Conservation (phyloP, 1,140 invertebrate species). For the Aphelinus atriplicis region DNA sequence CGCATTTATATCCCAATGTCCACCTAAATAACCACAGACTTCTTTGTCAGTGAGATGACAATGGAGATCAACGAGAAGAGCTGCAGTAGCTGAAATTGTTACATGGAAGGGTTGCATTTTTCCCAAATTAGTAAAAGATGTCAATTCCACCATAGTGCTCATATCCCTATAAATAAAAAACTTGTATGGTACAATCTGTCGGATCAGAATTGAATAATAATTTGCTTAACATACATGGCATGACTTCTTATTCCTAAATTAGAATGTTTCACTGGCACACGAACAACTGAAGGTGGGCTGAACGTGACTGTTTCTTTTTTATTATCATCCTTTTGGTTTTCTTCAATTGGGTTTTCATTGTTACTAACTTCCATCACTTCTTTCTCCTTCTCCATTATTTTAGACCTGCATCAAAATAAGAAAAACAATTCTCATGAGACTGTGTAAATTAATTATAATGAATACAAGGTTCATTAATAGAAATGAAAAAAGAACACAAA, state of each 20-base stretch:
- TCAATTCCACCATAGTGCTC: conserved; percentile 87
- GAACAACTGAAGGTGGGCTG: conserved; percentile 47
- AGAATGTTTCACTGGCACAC: conserved; percentile 64
- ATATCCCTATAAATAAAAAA: conserved; percentile 75
- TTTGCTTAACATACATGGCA: conserved; percentile 55
- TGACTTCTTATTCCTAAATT: conserved; percentile 65
- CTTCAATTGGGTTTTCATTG: conserved; percentile 17
- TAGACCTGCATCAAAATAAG: conserved; percentile 1
- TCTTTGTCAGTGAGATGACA: conserved; percentile 91
- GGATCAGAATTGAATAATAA: background rate
- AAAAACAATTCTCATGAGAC: background rate
- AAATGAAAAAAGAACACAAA: background rate
- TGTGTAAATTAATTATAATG: background rate
- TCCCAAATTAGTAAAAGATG: conserved; percentile 85
- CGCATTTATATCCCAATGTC: conserved; percentile 92
- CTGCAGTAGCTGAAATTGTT: conserved; percentile 87
- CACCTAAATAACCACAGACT: conserved; percentile 93
- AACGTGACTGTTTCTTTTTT: conserved; percentile 24
- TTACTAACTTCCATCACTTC: conserved; percentile 27
- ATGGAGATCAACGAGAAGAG: conserved; percentile 91
- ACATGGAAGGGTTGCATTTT: conserved; percentile 93
- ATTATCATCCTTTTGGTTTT: conserved; percentile 17
- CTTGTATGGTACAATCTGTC: conserved; percentile 13
- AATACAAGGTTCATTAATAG: background rate
- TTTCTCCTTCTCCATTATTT: conserved; percentile 16